phyloP scores from a whole-genome alignment of 2,113 vertebrate species.

The Saccopteryx leptura region DNA sequence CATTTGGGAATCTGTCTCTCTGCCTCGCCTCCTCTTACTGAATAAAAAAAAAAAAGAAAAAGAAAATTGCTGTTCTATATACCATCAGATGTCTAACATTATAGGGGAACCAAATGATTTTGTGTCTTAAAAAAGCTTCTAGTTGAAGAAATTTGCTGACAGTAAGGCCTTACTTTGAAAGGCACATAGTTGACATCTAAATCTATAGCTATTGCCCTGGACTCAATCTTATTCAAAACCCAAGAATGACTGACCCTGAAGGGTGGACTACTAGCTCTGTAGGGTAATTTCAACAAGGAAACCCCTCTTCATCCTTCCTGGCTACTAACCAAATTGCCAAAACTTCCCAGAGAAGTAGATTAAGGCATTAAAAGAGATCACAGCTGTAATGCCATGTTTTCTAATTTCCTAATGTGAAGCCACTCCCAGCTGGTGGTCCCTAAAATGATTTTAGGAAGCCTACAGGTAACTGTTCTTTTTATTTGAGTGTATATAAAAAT shows the following conservation, averaged over 20 bases:
- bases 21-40: no score
- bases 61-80: background rate
- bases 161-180: background rate
- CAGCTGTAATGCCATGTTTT: background rate
- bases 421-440: no score
- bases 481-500: background rate
- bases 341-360: background rate
- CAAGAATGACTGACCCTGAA: background rate
- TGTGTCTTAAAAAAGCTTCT: background rate
- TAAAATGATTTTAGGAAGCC: background rate
- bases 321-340: background rate
- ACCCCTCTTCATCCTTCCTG: background rate
- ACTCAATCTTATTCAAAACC: background rate
- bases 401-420: background rate
- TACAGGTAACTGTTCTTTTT: background rate
- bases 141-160: background rate
- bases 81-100: background rate
- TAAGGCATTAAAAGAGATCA: conserved; percentile 2
- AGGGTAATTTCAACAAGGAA: background rate
- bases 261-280: background rate
- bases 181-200: background rate
- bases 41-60: no score
- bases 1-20: no score
- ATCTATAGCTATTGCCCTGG: background rate
- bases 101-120: background rate